Base-by-base conservation (phyloP, 2,888 invertebrate genomes). In the Diploptera punctata region DNA sequence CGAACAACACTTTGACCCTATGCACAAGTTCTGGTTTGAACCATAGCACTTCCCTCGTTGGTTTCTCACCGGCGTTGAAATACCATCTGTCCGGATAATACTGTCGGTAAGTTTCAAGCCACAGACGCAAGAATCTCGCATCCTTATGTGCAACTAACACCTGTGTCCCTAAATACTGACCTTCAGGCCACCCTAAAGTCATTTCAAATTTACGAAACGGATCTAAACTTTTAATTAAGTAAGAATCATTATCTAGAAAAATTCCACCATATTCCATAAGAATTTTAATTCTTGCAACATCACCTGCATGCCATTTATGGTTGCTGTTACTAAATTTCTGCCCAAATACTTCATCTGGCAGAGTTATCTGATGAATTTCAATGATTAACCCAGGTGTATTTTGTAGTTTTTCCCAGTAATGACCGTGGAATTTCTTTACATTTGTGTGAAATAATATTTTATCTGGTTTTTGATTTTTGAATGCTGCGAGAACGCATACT, bases 11-110 rank as follows among this genome's bases (percentile, higher is more conserved):
- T 38, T 26, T 43, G 33, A 65, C 65, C 44, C 65, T 43, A 16
- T 65, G 65, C 65, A 65, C 65, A n/a, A 65, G 24, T 24, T 65
- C 65, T 26, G 65, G 65, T 65, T 26, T 65, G 65, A 44, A 47
- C 65, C 47, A 47, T 1, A 65, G 65, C 26, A 65, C 47, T 26
- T 65, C 65, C 7, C 47, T 43, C 29, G 65, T 65, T 9, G 65
- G 65, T 65, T 65, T 65, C 24, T 65, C 65, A 1, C 65, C 65
- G 9, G 65, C 65, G 29, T 65, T 65, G 18, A 29, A 65, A n/a
- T 65, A 65, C 65, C 65, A 65, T 7, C 65, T 13, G 18, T 65
- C 21, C 5, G 65, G 65, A n/a, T 65, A 65, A 29, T 65, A 65
- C 24, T 65, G 26, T 21, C 65, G 21, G 65, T 65, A 65, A 44